Conservation (phyloP, 2,797 vertebrate genomes). For the Otolemur crassicaudatus region DNA sequence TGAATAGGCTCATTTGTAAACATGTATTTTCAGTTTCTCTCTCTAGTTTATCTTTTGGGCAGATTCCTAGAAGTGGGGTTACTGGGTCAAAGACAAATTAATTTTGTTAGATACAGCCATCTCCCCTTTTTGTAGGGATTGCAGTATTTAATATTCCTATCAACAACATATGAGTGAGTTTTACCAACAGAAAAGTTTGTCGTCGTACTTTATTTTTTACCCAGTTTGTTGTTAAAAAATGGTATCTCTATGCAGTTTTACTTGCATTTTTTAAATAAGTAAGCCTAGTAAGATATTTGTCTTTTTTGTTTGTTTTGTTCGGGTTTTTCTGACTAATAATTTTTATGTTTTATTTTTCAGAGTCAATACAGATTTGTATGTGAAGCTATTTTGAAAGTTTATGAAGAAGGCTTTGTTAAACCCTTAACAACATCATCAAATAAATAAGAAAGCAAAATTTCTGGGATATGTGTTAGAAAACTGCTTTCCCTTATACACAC, state of each 20-base stretch:
- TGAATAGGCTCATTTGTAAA: conserved; percentile 1
- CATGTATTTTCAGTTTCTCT: conserved; percentile 58
- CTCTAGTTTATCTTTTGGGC: conserved; percentile 50
- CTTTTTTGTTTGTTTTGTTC: conserved; percentile 23
- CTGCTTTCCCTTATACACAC: conserved; percentile 78
- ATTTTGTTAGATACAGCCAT: conserved; percentile 31
- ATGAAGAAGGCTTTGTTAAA: conserved; percentile 96
- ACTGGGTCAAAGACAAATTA: conserved; percentile 42
- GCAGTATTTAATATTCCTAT: background rate
- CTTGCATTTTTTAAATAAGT: conserved; percentile 46
- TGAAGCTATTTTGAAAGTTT: conserved; percentile 98
- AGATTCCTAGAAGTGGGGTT: conserved; percentile 34
- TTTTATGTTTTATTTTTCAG: conserved; percentile 87
- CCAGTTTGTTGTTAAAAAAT: conserved; percentile 1
- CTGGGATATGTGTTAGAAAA: conserved; percentile 81
- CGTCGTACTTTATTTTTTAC: conserved; percentile 35
- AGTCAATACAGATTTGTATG: conserved; percentile 99
- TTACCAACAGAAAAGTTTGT: conserved; percentile 13
- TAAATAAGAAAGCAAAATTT: conserved; percentile 89
- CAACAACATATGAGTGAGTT: conserved; percentile 13
- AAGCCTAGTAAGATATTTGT: conserved; percentile 39
- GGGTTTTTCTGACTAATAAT: conserved; percentile 65
- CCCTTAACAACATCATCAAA: conserved; percentile 90
- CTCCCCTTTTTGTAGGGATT: background rate
- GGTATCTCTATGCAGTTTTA: background rate